phyloP scores from a whole-genome alignment of 2,797 vertebrate species.

The Mus caroli region DNA sequence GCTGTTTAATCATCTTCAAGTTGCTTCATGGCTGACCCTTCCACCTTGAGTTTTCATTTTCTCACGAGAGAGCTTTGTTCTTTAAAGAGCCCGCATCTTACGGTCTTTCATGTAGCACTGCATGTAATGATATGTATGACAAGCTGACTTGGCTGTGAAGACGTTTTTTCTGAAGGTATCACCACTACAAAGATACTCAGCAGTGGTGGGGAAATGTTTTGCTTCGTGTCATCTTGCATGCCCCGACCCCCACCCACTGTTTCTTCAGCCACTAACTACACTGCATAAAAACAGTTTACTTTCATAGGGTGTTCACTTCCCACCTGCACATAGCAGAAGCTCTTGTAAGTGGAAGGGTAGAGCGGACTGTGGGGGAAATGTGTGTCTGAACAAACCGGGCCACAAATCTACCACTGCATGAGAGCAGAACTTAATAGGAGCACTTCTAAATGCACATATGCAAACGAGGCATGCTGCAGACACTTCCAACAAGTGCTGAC shows the following conservation, averaged over 20 bases:
- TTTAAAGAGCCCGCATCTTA: not conserved
- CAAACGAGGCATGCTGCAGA: slow-evolving; percentile 69
- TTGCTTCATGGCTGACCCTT: slow-evolving; percentile 4
- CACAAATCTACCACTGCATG: not conserved
- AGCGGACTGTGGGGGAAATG: not conserved
- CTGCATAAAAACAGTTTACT: not conserved
- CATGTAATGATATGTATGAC: not conserved
- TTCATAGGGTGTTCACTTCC: slow-evolving; percentile 19
- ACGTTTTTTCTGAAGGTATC: slow-evolving; percentile 4
- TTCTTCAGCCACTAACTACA: not conserved
- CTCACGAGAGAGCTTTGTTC: not conserved
- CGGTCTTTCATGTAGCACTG: not conserved
- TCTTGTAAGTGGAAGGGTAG: slow-evolving; percentile 9
- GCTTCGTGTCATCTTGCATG: not conserved
- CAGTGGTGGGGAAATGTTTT: not conserved
- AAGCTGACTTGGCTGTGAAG: not conserved
- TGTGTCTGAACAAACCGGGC: slow-evolving; percentile 9
- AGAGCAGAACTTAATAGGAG: slow-evolving; percentile 60
- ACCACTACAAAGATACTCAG: slow-evolving; percentile 16
- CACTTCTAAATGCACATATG: slow-evolving; percentile 53
- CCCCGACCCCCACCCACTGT: not conserved
- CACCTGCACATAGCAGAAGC: not conserved
- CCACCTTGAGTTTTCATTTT: slow-evolving; percentile 52
- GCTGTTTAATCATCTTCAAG: slow-evolving; percentile 1
- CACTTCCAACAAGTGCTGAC: slow-evolving; percentile 77